Percentiles rank a stretch among this genome's conserved stretches.
Conservation (phyloP, 1,140 invertebrate genomes). For the Harpegnathos saltator region DNA sequence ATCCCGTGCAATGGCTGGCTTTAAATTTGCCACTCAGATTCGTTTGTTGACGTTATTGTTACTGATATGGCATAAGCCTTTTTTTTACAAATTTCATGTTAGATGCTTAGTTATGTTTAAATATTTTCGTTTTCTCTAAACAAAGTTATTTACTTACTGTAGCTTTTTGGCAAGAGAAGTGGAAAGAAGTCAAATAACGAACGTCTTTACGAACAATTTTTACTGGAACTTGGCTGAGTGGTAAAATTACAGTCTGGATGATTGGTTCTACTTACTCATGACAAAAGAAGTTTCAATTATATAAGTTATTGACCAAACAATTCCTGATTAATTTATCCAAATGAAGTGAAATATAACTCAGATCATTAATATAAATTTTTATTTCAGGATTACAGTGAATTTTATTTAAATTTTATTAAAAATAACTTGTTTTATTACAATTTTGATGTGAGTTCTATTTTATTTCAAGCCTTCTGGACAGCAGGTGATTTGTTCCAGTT, state of each 20-base stretch:
- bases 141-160: slow-evolving; percentile 27
- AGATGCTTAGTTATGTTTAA: no score
- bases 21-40: slow-evolving; percentile 85
- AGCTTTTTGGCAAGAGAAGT: slow-evolving; percentile 88
- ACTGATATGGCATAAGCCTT: slow-evolving; percentile 86
- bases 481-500: slow-evolving; percentile 75
- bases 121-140: neutral
- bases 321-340: neutral
- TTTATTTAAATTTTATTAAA: no score
- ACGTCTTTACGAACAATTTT: slow-evolving; percentile 85
- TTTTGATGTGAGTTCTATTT: slow-evolving; percentile 22
- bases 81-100: slow-evolving; percentile 5
- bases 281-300: slow-evolving; percentile 84
- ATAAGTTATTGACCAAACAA: slow-evolving; percentile 64
- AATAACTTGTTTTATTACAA: no score
- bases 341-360: neutral
- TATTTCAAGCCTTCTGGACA: slow-evolving; percentile 75
- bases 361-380: slow-evolving; percentile 1
- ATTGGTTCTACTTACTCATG: slow-evolving; percentile 87
- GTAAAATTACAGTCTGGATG: slow-evolving; percentile 82
- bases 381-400: no score
- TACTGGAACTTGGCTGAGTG: slow-evolving; percentile 86
- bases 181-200: slow-evolving; percentile 86
- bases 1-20: slow-evolving; percentile 86
- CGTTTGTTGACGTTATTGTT: slow-evolving; percentile 87